phyloP scores from a whole-genome alignment of 2,113 vertebrate species.

The Parotia lawesii region DNA sequence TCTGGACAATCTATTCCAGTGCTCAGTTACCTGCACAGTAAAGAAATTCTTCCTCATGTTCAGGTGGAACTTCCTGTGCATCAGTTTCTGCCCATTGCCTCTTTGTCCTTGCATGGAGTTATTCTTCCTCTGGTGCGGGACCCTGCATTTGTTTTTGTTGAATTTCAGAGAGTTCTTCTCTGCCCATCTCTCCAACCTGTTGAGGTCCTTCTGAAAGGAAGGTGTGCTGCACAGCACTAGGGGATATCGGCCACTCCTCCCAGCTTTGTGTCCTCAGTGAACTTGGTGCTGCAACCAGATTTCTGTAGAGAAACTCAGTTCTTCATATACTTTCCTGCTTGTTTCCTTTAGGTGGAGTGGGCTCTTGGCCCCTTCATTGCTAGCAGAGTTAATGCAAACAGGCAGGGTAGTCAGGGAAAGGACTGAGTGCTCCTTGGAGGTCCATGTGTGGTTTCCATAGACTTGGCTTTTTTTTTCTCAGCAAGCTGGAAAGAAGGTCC shows the following conservation, averaged over 20 bases:
- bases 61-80: not conserved
- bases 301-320: not conserved
- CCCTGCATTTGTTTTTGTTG: not conserved
- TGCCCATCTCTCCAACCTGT: not conserved
- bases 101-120: not conserved
- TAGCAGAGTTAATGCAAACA: not conserved
- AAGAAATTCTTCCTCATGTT: not conserved
- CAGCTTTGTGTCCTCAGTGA: not conserved
- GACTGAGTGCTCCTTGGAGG: not conserved
- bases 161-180: not conserved
- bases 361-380: not conserved
- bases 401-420: not conserved
- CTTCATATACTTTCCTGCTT: not conserved
- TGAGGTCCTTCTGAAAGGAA: not conserved
- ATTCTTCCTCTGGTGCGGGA: not conserved
- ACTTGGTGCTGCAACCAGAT: not conserved
- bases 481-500: not conserved
- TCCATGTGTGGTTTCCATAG: not conserved
- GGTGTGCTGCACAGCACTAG: not conserved
- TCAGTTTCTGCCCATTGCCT: not conserved
- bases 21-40: not conserved
- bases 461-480: not conserved
- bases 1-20: not conserved
- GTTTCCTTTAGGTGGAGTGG: not conserved
- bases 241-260: not conserved